Evolutionary conservation across 2,113 vertebrate species (phyloP).

Genomic region (Gymnocephalus cernua): DNA sequence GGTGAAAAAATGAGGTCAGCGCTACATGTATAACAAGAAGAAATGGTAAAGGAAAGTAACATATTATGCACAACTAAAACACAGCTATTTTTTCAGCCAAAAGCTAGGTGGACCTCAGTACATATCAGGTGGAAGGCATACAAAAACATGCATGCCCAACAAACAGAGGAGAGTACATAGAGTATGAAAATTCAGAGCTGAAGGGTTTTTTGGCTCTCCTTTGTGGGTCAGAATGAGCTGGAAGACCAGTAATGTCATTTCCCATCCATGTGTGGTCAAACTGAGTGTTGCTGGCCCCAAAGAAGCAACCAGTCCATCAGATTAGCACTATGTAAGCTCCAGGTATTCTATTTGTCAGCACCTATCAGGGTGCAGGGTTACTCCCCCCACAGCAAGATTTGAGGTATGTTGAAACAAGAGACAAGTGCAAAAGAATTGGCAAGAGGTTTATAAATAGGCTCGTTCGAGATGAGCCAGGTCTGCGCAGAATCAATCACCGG

Average conservation of each 20-base stretch:
- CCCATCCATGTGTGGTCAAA: constrained; percentile 20
- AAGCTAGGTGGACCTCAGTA: neutral
- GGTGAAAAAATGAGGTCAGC: neutral
- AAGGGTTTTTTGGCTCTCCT: constrained; percentile 14
- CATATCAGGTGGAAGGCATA: neutral
- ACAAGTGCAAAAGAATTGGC: constrained; percentile 5
- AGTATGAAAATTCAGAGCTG: constrained; percentile 30
- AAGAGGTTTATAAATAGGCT: constrained; percentile 10
- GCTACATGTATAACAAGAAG: neutral
- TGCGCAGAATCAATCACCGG: too few relatives aligned
- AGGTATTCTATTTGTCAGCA: constrained; percentile 33
- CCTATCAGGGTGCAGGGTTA: constrained; percentile 30
- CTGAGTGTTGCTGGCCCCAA: constrained; percentile 54
- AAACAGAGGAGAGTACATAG: neutral
- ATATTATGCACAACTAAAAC: neutral
- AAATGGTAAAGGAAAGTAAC: neutral
- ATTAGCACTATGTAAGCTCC: neutral
- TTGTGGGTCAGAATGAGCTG: constrained; percentile 47
- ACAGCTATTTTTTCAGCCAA: neutral
- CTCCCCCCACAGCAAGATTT: constrained; percentile 37
- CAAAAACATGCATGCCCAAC: neutral
- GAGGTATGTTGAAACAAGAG: constrained; percentile 34
- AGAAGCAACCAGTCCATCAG: constrained; percentile 32
- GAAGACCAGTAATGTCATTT: constrained; percentile 34
- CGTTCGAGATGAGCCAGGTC: too few relatives aligned